phyloP scores from a whole-genome alignment of 1,140 invertebrate species.

The Himalopsyche phryganea region DNA sequence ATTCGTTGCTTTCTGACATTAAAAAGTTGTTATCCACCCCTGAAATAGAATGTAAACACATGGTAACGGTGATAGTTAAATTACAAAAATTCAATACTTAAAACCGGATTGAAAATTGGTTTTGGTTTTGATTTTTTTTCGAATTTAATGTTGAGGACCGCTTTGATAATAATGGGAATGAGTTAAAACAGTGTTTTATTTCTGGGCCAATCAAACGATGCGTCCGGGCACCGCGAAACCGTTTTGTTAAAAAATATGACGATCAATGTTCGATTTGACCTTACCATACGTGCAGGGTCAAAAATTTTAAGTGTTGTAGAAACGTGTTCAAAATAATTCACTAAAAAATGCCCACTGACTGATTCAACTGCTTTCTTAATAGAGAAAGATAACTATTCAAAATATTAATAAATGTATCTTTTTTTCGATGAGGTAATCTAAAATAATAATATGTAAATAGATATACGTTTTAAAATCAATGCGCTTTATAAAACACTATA shows the following conservation, averaged over 20 bases:
- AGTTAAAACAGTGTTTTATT: no score
- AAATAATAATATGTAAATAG: neutral
- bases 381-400: neutral
- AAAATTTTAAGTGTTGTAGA: slow-evolving; percentile 24
- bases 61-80: no score
- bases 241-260: slow-evolving; percentile 10
- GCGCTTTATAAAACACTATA: no score
- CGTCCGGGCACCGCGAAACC: slow-evolving; percentile 9
- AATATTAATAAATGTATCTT: neutral
- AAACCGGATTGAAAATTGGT: no score
- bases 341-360: slow-evolving; percentile 3
- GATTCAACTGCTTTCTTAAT: neutral
- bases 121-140: no score
- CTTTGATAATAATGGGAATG: no score
- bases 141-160: no score
- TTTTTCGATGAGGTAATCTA: neutral
- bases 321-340: slow-evolving; percentile 27
- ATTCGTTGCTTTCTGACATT: no score
- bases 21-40: no score
- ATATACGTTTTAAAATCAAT: no score
- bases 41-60: no score
- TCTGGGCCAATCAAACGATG: slow-evolving; percentile 17
- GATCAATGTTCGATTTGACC: slow-evolving; percentile 23
- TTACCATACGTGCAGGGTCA: slow-evolving; percentile 8
- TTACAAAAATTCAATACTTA: no score